Evolutionary conservation across 2,888 invertebrate species (phyloP).

Genomic region (Agonopterix alstromeriana): DNA sequence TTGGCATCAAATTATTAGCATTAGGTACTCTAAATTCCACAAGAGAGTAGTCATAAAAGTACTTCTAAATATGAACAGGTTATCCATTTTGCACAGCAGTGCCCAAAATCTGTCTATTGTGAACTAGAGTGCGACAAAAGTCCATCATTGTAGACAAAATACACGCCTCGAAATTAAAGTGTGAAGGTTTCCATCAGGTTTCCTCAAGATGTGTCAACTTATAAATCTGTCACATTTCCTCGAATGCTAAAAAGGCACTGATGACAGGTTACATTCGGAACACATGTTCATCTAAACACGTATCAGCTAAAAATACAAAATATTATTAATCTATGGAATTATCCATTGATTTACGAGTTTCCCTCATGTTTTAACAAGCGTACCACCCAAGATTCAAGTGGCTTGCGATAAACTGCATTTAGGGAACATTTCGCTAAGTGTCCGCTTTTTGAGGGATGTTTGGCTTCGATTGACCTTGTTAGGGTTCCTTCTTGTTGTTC

Average conservation of each 20-base stretch:
- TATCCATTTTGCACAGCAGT: too few relatives aligned
- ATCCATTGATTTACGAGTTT: constrained; percentile 2
- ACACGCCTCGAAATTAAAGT: too few relatives aligned
- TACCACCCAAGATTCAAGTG: constrained; percentile 3
- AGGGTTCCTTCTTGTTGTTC: neutral
- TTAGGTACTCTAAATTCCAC: too few relatives aligned
- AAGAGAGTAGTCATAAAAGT: too few relatives aligned
- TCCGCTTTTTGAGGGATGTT: neutral
- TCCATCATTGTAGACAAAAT: too few relatives aligned
- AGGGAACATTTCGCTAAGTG: constrained; percentile 1
- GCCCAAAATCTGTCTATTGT: too few relatives aligned
- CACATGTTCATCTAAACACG: neutral
- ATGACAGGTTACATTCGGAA: neutral
- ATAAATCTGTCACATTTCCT: too few relatives aligned
- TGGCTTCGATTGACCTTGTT: neutral
- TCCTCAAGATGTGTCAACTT: too few relatives aligned
- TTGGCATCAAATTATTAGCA: too few relatives aligned
- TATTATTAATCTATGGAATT: constrained; percentile 2
- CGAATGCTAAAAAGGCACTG: constrained; percentile 2
- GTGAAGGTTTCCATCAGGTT: too few relatives aligned
- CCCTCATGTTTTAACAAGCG: neutral
- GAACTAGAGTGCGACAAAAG: too few relatives aligned
- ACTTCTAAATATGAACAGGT: too few relatives aligned
- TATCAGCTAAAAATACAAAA: neutral
- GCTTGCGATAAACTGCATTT: neutral